Evolutionary conservation across 2,888 invertebrate genomes (phyloP), one percentile per base, ranked within the genome.

Genomic region (Dermolepida albohirtum): DNA sequence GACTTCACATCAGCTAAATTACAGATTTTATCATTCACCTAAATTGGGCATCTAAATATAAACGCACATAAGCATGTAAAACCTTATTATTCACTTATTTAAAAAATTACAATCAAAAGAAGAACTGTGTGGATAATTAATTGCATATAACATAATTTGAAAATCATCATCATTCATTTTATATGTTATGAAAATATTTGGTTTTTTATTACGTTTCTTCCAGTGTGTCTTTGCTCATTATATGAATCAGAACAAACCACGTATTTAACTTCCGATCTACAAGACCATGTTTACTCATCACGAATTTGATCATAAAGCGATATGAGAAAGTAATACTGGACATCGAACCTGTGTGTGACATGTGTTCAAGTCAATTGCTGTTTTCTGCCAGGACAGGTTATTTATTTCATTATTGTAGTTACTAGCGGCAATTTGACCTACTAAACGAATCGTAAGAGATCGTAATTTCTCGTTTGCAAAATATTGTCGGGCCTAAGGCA

Each of bases 341-440:
- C 50, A 14, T 27, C n/a, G 29, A 51, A 52, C 51, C 29, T 52
- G 43, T 43, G 51, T 64, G 52, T 49, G 43, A 64, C 64, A 52
- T 64, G 64, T 52, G 64, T 52, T 27, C 41, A 40, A 40, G 16
- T 57, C 66, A 57, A 49, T 59, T 50, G 66, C 66, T 22, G 55
- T 66, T 55, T 66, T 66, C 66, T 66, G 54, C 47, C 67, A 59
- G 39, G 67, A 70, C 68, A 68, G 68, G 70, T 68, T 71, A 73
- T 71, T 72, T 74, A 71, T 57, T 72, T 71, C 68, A 63, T 70
- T 72, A 71, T 70, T 72, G 71, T 71, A 71, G 27, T 47, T 29
- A 64, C 70, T 71, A 69, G 70, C 69, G 71, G 72, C 71, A 71
- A 71, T 66, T 70, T 72, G 74, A 74, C 74, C 74, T 74, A 74